Percentiles rank a stretch among this genome's conserved stretches.
Evolutionary conservation across 1,140 invertebrate genomes (phyloP).

Genomic region (Drosophila asahinai): DNA sequence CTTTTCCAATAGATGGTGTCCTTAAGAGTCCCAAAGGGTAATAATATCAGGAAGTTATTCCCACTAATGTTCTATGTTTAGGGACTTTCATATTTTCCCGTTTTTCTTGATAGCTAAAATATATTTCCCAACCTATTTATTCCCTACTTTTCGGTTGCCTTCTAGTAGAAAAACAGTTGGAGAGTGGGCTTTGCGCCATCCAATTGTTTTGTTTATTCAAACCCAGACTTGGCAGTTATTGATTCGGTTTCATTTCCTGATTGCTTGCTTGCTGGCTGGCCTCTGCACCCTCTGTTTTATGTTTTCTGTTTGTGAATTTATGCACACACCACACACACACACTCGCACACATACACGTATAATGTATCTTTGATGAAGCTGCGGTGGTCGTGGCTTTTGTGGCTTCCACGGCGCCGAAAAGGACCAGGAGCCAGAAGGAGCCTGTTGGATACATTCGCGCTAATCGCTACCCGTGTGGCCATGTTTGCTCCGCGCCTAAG

Average conservation of each 20-base stretch:
- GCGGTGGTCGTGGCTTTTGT: conserved; percentile 35
- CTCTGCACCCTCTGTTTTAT: neutral
- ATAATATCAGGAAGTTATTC: neutral
- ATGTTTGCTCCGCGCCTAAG: conserved; percentile 40
- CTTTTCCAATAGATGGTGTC: conserved; percentile 9
- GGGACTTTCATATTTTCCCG: conserved; percentile 2
- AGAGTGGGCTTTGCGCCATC: neutral
- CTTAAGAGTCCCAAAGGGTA: conserved; percentile 5
- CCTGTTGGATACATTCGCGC: conserved; percentile 27
- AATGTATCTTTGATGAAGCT: conserved; percentile 60
- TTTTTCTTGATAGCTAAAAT: neutral
- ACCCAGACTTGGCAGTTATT: conserved; percentile 30
- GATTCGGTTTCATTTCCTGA: conserved; percentile 36
- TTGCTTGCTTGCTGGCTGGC: conserved; percentile 13
- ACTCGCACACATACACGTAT: conserved; percentile 12
- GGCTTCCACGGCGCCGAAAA: conserved; percentile 8
- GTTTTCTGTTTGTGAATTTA: conserved; percentile 32
- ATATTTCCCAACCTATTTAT: neutral
- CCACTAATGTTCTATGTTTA: neutral
- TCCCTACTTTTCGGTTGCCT: neutral
- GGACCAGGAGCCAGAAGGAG: neutral
- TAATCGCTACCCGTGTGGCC: conserved; percentile 59
- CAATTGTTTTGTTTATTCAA: conserved; percentile 19
- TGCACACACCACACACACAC: conserved; percentile 2
- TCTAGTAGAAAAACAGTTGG: neutral